Conservation (phyloP, 2,113 vertebrate species). For the Limanda limanda region DNA sequence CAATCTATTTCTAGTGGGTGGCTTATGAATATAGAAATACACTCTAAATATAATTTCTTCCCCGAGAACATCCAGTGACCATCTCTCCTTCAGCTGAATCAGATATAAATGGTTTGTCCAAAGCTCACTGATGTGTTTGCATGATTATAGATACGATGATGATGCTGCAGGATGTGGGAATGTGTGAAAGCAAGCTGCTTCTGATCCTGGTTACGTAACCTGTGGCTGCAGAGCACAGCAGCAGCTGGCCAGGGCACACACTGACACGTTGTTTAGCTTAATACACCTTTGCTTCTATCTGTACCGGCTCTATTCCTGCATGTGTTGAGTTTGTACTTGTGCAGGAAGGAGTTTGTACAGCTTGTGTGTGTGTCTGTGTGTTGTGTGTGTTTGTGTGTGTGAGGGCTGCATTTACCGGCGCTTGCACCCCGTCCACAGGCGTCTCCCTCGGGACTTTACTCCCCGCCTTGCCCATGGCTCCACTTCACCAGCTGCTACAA, state of each 20-base stretch:
- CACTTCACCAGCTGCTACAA: slow-evolving; percentile 13
- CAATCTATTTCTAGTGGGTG: too few relatives aligned
- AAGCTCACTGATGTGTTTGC: slow-evolving; percentile 36
- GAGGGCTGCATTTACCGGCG: slow-evolving; percentile 68
- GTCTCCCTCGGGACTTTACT: slow-evolving; percentile 79
- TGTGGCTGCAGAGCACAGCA: slow-evolving; percentile 21
- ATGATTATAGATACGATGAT: slow-evolving; percentile 20
- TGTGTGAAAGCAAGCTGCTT: slow-evolving; percentile 59
- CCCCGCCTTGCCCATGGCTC: slow-evolving; percentile 77
- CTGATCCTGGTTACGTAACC: slow-evolving; percentile 72
- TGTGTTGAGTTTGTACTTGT: neutral
- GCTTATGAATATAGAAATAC: too few relatives aligned
- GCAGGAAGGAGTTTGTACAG: neutral
- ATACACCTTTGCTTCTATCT: neutral
- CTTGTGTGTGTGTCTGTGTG: neutral
- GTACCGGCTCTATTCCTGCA: neutral
- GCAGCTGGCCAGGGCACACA: slow-evolving; percentile 41
- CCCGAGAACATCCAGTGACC: slow-evolving; percentile 8
- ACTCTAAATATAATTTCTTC: neutral
- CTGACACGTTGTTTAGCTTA: neutral
- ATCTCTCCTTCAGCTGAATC: slow-evolving; percentile 6
- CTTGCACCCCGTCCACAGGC: slow-evolving; percentile 73
- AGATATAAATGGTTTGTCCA: slow-evolving; percentile 29
- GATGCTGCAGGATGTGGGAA: slow-evolving; percentile 44
- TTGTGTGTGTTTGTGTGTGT: neutral